Base-by-base conservation (phyloP, 2,113 vertebrate species). In the Zosterops hypoxanthus region DNA sequence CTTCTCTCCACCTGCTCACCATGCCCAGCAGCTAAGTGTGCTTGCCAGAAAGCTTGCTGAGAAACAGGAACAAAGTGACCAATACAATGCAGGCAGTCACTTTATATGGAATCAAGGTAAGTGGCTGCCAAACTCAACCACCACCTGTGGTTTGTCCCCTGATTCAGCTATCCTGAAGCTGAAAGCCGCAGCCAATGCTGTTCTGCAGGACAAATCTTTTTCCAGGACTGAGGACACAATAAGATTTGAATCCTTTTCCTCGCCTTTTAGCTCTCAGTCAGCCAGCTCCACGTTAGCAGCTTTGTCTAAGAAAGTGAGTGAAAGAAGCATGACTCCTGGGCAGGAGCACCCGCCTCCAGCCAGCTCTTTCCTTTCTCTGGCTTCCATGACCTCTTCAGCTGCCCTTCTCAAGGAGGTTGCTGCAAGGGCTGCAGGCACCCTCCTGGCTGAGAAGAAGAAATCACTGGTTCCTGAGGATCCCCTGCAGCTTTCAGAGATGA, bases 401-500 rank as follows among this genome's bases (percentile, higher is more conserved):
- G 99, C 99, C 81, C 98, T 99, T 81, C 99, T 99, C 93, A 99
- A 99, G 95, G 99, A 99, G 97, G 99, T 99, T 88, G 99, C 99
- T 22, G 99, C 99, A 26, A 98, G 99, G 96, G 99, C 99, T 47
- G 99, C 99, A 2, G 99, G 99, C 90, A 99, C 98, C 91, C 98
- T 99, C 36, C 97, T 99, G 95, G 98, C 98, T 19, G 99, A 99
- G 96, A 99, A 99, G 95, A 99, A 99, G 95, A 98, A 99, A 19
- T 98, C 98, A 6, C 97, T 97, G 91, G 96, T 96, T 95, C 98
- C 98, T 57, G 99, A 99, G 97, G 99, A 99, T 64, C 97, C 99
- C 81, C 98, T 99, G 77, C 98, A 98, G 92, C 96, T 99, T 97
- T 98, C 97, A 5, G 99, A 99, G 97, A 98, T 98, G 97, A 99